Evolutionary conservation across 2,888 invertebrate genomes (phyloP).

Genomic region (Himalopsyche anomala): DNA sequence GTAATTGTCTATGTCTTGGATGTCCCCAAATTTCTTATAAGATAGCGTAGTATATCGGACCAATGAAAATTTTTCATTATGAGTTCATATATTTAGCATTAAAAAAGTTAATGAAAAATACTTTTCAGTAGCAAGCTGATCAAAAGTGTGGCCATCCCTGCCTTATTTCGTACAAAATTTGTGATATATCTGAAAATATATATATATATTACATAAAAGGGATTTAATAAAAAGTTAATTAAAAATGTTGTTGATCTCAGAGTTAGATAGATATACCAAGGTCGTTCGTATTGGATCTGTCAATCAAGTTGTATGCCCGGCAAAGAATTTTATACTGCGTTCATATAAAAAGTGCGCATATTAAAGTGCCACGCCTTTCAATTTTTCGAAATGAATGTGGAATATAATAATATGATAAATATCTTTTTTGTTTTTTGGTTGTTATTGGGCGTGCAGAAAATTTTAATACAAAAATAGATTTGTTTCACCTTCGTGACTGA

Average conservation of each 20-base stretch:
- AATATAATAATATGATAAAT: not conserved
- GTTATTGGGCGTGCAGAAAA: not conserved
- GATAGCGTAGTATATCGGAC: too few relatives aligned
- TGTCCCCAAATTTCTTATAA: too few relatives aligned
- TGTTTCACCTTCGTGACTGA: not conserved
- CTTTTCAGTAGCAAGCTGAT: too few relatives aligned
- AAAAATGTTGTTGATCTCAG: constrained; percentile 14
- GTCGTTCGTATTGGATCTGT: constrained; percentile 34
- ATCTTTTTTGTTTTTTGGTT: not conserved
- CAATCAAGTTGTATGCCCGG: constrained; percentile 37
- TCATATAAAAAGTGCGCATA: constrained; percentile 21
- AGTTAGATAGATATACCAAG: constrained; percentile 37
- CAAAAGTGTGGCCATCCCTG: too few relatives aligned
- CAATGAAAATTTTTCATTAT: too few relatives aligned
- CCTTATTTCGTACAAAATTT: too few relatives aligned
- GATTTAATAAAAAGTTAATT: not conserved
- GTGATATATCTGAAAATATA: too few relatives aligned
- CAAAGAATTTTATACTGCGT: constrained; percentile 40
- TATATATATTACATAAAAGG: too few relatives aligned
- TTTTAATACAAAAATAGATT: not conserved
- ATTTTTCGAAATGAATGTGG: constrained; percentile 3
- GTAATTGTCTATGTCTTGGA: too few relatives aligned
- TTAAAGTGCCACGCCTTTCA: constrained; percentile 29
- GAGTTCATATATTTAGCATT: too few relatives aligned
- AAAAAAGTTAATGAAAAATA: too few relatives aligned